A percentile compares a stretch with the other conserved stretches of the same genome.
phyloP scores from a whole-genome alignment of 2,797 vertebrate genomes.

The Gymnodraco acuticeps region DNA sequence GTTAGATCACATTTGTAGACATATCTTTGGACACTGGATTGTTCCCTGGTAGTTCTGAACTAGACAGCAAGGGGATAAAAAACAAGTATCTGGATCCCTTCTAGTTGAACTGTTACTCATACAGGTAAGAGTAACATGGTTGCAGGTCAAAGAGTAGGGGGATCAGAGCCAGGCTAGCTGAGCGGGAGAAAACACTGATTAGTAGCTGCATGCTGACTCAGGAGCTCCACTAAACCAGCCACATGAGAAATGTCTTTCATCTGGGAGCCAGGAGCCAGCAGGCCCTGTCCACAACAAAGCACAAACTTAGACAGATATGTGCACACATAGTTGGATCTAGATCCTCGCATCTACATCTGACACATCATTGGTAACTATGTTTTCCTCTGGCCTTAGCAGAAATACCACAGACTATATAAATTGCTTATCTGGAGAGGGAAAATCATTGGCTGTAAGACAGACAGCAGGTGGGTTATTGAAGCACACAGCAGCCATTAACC shows the following conservation, averaged over 20 bases:
- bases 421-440: slow-evolving; percentile 19
- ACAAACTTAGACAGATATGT: no score
- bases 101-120: slow-evolving; percentile 8
- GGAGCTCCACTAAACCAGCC: slow-evolving; percentile 72
- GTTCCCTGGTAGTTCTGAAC: background rate
- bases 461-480: slow-evolving; percentile 32
- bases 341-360: slow-evolving; percentile 45
- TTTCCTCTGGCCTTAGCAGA: slow-evolving; percentile 12
- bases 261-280: slow-evolving; percentile 71
- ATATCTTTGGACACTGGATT: background rate
- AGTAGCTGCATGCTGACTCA: slow-evolving; percentile 75
- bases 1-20: slow-evolving; percentile 17
- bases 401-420: slow-evolving; percentile 31
- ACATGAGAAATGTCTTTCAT: slow-evolving; percentile 78
- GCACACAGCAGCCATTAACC: slow-evolving; percentile 27
- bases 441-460: slow-evolving; percentile 7
- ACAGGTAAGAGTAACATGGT: slow-evolving; percentile 23
- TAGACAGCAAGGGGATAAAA: background rate
- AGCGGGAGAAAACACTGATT: slow-evolving; percentile 69
- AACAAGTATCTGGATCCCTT: slow-evolving; percentile 1
- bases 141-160: slow-evolving; percentile 8
- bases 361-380: slow-evolving; percentile 40
- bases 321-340: slow-evolving; percentile 15
- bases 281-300: slow-evolving; percentile 50
- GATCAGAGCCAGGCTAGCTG: slow-evolving; percentile 28